Base-by-base conservation (phyloP, 2,888 invertebrate genomes). In the Acrobasis repandana region DNA sequence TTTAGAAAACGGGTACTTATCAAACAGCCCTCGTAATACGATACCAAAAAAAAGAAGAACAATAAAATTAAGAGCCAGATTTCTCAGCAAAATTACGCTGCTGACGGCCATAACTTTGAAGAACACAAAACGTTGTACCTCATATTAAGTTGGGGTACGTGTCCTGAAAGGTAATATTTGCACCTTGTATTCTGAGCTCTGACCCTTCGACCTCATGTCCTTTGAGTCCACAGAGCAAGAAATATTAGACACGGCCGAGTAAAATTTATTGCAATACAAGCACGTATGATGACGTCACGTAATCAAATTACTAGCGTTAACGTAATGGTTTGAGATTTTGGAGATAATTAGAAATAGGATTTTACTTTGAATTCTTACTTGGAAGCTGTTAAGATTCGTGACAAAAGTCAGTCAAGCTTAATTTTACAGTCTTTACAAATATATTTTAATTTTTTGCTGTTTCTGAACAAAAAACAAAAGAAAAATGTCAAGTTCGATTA, bases 111-210 rank as follows among this genome's bases (percentile, higher is more conserved):
- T 51, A 51, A 34, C 51, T 51, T 51, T 11, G 18, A 52, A 52
- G 34, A 34, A 52, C 51, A 54, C 54, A 38, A 38, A 54, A 54
- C 18, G 54, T 10, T 43, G 52, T 54, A 43, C 38, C 54, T 52
- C 52, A 52, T 52, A 52, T 52, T 36, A 52, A 52, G 34, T 36
- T 11, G 9, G 15, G 11, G 36, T 15, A 54, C 54, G 54, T 54
- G 54, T 38, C 20, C 18, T 38, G 38, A 54, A 54, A 50, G 50
- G 28, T 43, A 43, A 43, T 54, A 10, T 20, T 18, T 34, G 18
- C 38, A 38, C 38, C 54, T 54, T 36, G 38, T 54, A 38, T 18
- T 54, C 38, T 54, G 38, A 54, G 18, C 54, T 18, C 38, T 54
- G 36, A 54, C 54, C 54, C 18, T 38, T 54, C n/a, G n/a, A 18